Percentiles rank a stretch among this genome's conserved stretches.
phyloP scores from a whole-genome alignment of 2,888 invertebrate genomes.

The Coremacera marginata region DNA sequence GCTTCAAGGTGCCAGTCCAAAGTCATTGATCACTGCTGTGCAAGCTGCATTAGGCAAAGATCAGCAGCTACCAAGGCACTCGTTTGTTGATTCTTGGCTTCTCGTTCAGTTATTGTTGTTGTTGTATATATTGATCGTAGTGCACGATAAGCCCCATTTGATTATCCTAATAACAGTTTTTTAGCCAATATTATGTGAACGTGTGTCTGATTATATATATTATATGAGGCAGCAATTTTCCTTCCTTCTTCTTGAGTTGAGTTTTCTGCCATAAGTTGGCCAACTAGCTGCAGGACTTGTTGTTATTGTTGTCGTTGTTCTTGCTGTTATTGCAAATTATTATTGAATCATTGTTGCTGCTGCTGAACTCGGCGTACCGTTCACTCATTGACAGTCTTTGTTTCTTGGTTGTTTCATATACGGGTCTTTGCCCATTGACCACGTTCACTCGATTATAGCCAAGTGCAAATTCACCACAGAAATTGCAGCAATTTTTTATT shows the following conservation, averaged over 20 bases:
- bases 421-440: not conserved
- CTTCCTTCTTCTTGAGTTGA: slow-evolving; percentile 15
- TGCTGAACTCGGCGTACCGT: not conserved
- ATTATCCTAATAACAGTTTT: slow-evolving; percentile 70
- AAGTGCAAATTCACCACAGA: slow-evolving; percentile 31
- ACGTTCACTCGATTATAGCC: slow-evolving; percentile 12
- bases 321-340: slow-evolving; percentile 10
- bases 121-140: slow-evolving; percentile 54
- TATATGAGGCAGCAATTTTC: slow-evolving; percentile 57
- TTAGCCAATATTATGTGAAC: slow-evolving; percentile 69
- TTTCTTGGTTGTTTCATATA: not conserved
- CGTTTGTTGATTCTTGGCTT: slow-evolving; percentile 22
- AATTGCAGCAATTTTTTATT: slow-evolving; percentile 24
- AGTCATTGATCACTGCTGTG: slow-evolving; percentile 20
- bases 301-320: not conserved
- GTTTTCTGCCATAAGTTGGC: not conserved
- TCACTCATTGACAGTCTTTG: slow-evolving; percentile 13
- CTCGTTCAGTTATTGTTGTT: not conserved
- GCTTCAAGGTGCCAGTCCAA: slow-evolving; percentile 1
- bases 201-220: slow-evolving; percentile 70
- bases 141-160: slow-evolving; percentile 69
- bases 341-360: slow-evolving; percentile 16
- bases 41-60: not conserved
- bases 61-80: slow-evolving; percentile 12
- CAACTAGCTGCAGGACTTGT: slow-evolving; percentile 21